phyloP scores from a whole-genome alignment of 2,888 invertebrate species.

The Brenthis daphne region DNA sequence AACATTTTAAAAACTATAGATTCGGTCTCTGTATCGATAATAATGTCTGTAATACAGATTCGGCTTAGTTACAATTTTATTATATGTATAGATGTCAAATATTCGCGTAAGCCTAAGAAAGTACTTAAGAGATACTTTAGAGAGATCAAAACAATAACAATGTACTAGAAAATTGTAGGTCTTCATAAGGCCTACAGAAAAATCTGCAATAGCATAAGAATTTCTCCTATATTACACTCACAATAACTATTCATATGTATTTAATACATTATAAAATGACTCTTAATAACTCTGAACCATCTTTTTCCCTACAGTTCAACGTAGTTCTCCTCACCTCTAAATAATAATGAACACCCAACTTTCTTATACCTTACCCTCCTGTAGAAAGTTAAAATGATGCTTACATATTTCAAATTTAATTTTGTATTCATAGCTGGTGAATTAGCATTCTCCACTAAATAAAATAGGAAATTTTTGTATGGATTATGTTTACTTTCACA shows the following conservation, averaged over 20 bases:
- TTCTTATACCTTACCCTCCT: slow-evolving; percentile 8
- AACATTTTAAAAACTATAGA: too few relatives aligned
- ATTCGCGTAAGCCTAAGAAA: too few relatives aligned
- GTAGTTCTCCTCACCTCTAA: slow-evolving; percentile 1
- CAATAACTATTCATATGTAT: too few relatives aligned
- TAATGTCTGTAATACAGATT: too few relatives aligned
- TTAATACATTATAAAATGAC: background rate
- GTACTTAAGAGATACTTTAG: too few relatives aligned
- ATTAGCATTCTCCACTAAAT: slow-evolving; percentile 46
- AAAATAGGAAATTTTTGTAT: slow-evolving; percentile 48
- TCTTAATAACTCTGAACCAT: background rate
- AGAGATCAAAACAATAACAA: too few relatives aligned
- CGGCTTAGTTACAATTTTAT: too few relatives aligned
- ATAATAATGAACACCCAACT: background rate
- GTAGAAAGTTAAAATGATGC: slow-evolving; percentile 36
- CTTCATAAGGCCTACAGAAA: too few relatives aligned
- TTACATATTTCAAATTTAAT: slow-evolving; percentile 54
- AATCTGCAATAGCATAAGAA: too few relatives aligned
- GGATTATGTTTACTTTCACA: slow-evolving; percentile 44
- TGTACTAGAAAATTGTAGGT: background rate
- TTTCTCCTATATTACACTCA: too few relatives aligned
- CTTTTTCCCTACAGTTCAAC: background rate
- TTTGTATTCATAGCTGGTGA: slow-evolving; percentile 42
- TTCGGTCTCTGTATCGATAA: too few relatives aligned
- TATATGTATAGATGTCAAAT: too few relatives aligned